Evolutionary conservation across 2,888 invertebrate genomes (phyloP), one percentile per base, ranked within the genome.

Genomic region (Fragum whitleyi): DNA sequence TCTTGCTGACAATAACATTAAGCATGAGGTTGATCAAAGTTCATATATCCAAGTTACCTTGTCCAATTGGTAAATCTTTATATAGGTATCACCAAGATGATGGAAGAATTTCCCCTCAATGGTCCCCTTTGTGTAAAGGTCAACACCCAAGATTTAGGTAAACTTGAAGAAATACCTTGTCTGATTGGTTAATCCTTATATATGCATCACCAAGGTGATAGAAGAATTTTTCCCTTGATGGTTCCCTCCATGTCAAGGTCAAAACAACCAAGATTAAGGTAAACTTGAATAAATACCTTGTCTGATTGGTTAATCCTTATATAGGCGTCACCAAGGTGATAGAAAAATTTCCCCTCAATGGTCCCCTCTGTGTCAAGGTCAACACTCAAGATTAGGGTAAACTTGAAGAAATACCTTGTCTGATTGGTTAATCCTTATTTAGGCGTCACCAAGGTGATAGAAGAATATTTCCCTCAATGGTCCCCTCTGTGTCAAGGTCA

Each of bases 201-300:
- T 97, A 95, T 0, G 97, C 96, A 93, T 98, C 98, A 1, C 98
- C 98, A 19, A 97, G 95, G 90, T 97, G 97, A 92, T 97, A 96
- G 93, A 96, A 97, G 94, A 97, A 97, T 62, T 97, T 95, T n/a
- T 0, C 97, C 96, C 93, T 97, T 97, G 72, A 95, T 95, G 0
- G 97, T 97, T 0, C 96, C 96, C 1, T 95, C 94, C 1, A 94
- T 95, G 84, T 95, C 95, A 0, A 96, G 96, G n/a, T 95, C 95
- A 69, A 98, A 95, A 1, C 95, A 1, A 97, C 97, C 90, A n/a
- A n/a, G n/a, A n/a, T n/a, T n/a, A n/a, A n/a, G n/a, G n/a, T n/a
- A n/a, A n/a, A n/a, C n/a, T n/a, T n/a, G n/a, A 39, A 9, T 6
- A 6, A 5, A 29, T 71, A 97, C 97, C 94, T 97, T 96, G 0